Evolutionary conservation across 2,113 vertebrate genomes (phyloP).

Genomic region (Lamprologus speciosus): DNA sequence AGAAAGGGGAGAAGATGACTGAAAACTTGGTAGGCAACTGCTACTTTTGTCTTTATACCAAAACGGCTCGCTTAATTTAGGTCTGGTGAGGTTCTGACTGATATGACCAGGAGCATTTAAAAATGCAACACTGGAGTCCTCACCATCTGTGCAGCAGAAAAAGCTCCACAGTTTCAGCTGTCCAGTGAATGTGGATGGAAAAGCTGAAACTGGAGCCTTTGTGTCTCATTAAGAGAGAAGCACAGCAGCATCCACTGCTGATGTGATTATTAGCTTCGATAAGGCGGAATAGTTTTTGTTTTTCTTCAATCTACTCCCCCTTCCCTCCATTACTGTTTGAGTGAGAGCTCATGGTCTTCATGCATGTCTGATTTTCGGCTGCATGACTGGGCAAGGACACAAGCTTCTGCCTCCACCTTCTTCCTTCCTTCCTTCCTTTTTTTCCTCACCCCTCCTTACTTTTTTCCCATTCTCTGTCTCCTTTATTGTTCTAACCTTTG

Average conservation of each 20-base stretch:
- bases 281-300: neutral
- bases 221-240: neutral
- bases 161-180: neutral
- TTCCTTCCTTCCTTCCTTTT: neutral
- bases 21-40: neutral
- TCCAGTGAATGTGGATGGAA: neutral
- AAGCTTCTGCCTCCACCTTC: neutral
- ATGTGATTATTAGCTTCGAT: neutral
- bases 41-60: neutral
- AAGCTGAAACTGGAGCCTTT: neutral
- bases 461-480: neutral
- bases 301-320: neutral
- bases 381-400: neutral
- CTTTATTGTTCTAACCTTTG: neutral
- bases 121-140: neutral
- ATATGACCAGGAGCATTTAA: neutral
- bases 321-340: neutral
- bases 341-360: neutral
- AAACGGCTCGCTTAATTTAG: neutral
- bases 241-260: neutral
- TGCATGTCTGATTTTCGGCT: neutral
- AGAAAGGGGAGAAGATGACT: neutral
- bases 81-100: neutral
- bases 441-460: neutral
- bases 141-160: neutral